Evolutionary conservation across 1,140 invertebrate species (phyloP).

Genomic region (Lordiphosa clarofinis): DNA sequence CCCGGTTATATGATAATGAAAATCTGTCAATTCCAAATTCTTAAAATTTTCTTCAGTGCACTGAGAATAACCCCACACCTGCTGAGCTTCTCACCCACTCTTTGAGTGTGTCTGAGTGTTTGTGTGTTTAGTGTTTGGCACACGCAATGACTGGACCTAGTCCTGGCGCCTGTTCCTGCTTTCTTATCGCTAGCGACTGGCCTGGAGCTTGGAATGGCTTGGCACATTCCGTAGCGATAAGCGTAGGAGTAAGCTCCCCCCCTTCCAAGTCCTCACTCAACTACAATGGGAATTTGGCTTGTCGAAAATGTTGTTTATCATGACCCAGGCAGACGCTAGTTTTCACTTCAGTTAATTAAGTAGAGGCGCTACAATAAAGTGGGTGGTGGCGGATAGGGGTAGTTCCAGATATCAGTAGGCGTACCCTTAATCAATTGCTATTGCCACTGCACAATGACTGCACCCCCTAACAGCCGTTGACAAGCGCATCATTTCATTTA

Average conservation of each 20-base stretch:
- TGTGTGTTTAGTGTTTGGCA: slow-evolving; percentile 8
- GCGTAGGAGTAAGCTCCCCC: slow-evolving; percentile 37
- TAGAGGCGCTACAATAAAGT: slow-evolving; percentile 43
- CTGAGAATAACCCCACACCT: no score
- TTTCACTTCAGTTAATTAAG: slow-evolving; percentile 78
- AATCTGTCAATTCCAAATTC: no score
- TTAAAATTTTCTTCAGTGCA: no score
- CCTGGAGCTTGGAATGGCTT: slow-evolving; percentile 48
- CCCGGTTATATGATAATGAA: no score
- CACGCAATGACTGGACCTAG: slow-evolving; percentile 3
- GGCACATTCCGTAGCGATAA: slow-evolving; percentile 51
- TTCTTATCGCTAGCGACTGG: slow-evolving; percentile 37
- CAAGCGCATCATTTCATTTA: slow-evolving; percentile 68
- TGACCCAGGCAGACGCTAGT: slow-evolving; percentile 50
- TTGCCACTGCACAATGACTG: neutral
- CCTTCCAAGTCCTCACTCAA: slow-evolving; percentile 5
- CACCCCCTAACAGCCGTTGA: neutral
- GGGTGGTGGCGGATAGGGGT: neutral
- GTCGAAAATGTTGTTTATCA: slow-evolving; percentile 68
- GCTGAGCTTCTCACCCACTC: no score
- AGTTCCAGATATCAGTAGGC: slow-evolving; percentile 8
- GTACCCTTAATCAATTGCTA: slow-evolving; percentile 36
- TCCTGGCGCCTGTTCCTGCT: slow-evolving; percentile 19
- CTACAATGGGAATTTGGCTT: neutral
- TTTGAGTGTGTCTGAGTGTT: neutral